Evolutionary conservation across 2,113 vertebrate genomes (phyloP), one percentile per base, ranked within the genome.

Genomic region (Catharus minimus): DNA sequence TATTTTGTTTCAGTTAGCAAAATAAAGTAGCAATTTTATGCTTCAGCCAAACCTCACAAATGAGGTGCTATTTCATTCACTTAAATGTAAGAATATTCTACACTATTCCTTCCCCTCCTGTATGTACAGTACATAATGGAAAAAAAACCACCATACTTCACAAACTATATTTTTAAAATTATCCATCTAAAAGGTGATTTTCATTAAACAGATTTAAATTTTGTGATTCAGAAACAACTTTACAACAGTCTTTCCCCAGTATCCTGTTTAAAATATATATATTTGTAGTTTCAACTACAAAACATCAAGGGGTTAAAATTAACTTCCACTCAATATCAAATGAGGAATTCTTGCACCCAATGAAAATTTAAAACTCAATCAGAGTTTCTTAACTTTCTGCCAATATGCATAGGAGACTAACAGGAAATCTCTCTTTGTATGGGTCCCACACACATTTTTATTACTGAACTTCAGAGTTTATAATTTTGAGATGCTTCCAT

Each of bases 291-390:
- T 53, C 26, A 88, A 57, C 13, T 50, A 15, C 13, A 60, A 72
- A 78, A 23, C 2, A 22, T 32, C 0, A 1, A 3, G 0, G 1
- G 11, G 13, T 13, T 78, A 33, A 64, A 44, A 56, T 7, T 44
- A 33, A 43, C 12, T 82, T 89, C 17, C 26, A 58, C 41, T 9
- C 7, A 65, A 24, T 32, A 39, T 10, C 47, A 93, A 69, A 43
- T 46, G 9, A 67, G 5, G 72, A 49, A n/a, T 36, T 72, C 10
- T 73, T 72, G 33, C 47, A 33, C 2, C 0, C 2, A 77, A 41
- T 15, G 1, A 57, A 47, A n/a, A 41, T 38, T 47, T 80, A 28
- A 33, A 79, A 52, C 9, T 76, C 16, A 73, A 32, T 6, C 19
- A 75, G 8, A 46, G 12, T 8, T 43, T 58, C 64, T 56, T 64